Conservation (phyloP, 2,797 vertebrate species). For the Lepilemur ruficaudatus region DNA sequence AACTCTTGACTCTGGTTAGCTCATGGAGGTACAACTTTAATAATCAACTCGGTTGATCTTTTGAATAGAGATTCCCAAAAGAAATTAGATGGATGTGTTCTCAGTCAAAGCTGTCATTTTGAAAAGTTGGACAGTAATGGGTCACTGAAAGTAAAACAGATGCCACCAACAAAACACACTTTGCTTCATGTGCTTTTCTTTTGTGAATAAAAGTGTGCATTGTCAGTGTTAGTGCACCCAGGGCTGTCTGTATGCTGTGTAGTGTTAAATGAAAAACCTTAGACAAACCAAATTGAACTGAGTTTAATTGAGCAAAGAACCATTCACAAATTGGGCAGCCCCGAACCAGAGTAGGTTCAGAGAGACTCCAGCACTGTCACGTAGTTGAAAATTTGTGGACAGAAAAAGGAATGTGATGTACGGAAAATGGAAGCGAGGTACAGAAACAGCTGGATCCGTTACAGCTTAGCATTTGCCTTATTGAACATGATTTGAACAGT, state of each 20-base stretch:
- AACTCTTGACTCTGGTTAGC: background rate
- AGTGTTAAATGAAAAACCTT: background rate
- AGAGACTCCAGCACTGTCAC: background rate
- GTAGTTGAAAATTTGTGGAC: background rate
- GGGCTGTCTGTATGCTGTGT: background rate
- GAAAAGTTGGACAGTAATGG: background rate
- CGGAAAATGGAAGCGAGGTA: background rate
- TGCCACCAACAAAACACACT: background rate
- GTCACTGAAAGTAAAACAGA: background rate
- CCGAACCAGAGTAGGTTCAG: background rate
- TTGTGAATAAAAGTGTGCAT: background rate
- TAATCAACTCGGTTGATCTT: background rate
- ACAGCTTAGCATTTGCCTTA: background rate
- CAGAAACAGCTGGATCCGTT: background rate
- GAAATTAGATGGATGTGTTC: background rate
- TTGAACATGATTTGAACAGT: background rate
- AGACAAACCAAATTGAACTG: background rate
- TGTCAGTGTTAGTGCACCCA: background rate
- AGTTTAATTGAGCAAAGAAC: background rate
- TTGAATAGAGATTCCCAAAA: constrained; percentile 25
- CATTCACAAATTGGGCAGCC: background rate
- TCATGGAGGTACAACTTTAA: background rate
- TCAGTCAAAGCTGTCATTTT: background rate
- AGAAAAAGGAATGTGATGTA: background rate
- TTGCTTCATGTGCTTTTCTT: background rate